Evolutionary conservation across 2,797 vertebrate genomes (phyloP), one percentile per base, ranked within the genome.

Genomic region (Anisognathus igniventris): DNA sequence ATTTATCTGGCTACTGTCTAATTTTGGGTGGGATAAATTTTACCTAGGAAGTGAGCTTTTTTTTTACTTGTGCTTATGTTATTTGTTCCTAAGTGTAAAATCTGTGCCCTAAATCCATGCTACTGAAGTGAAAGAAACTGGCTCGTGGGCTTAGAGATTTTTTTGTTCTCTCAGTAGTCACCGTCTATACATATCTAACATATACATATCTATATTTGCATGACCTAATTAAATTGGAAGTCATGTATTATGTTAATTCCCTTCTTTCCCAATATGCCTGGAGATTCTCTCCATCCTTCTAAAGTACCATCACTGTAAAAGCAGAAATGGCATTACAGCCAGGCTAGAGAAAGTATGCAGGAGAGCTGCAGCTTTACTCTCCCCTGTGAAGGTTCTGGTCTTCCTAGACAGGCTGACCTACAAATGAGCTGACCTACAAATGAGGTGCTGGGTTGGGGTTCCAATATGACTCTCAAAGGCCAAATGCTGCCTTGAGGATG

Each of bases 141-240:
- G 0, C 2, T 42, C 61, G 9, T 12, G 7, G 7, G 3, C 2
- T 58, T 72, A 7, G 3, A 7, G 6, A 8, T 1, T 37, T 82
- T 50, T 19, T 54, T 14, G 11, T 61, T 68, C 51, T 42, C n/a
- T 75, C 37, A n/a, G 17, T 40, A 67, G 40, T 56, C 23, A 71
- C 40, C 14, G 1, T 12, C 22, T 51, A 9, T 66, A 44, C 48
- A 18, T 64, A 33, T 71, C 17, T 56, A 39, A 23, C 5, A 31
- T 57, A 39, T 31, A 28, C 3, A 23, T 71, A 39, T 31, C 31
- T 77, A 24, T 65, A 24, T 47, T 82, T 64, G 28, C 51, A 47
- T 33, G 18, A 77, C 33, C 31, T 86, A 56, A 51, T 79, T 84
- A 70, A 73, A 66, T 28, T 58, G 16, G 12, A 74, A 90, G 31